Base-by-base conservation (phyloP, 1,140 invertebrate genomes). In the Xylocopa sonorina region DNA sequence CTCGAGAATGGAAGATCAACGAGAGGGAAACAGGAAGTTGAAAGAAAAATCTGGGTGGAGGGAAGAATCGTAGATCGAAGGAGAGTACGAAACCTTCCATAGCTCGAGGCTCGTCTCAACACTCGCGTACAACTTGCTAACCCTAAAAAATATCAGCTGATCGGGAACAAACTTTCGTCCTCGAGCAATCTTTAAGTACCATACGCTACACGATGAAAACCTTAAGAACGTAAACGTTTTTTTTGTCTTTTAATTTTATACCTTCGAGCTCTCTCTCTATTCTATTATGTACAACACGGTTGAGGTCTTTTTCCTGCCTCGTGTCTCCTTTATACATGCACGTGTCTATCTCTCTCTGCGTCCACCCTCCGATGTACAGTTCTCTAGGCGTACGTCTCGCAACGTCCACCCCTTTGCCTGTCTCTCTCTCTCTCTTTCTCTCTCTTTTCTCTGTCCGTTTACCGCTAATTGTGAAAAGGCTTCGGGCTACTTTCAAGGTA, bases 401-500 rank as follows among this genome's bases (percentile, higher is more conserved):
- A n/a, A n/a, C n/a, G n/a, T n/a, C n/a, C n/a, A n/a, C n/a, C n/a
- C n/a, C n/a, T n/a, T n/a, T n/a, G n/a, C n/a, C n/a, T n/a, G n/a
- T n/a, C n/a, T n/a, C n/a, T n/a, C n/a, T n/a, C n/a, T 53, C 32
- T n/a, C 12, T 60, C 9, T 46, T 2, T 46, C 1, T 3, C 12
- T 38, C 27, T 3, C 10, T 57, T 41, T 41, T 58, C 21, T 27
- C 12, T 34, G 38, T 68, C n/a, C n/a, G 29, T 74, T 78, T 72
- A 83, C 55, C 41, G 51, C 78, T 86, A 87, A 81, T 60, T 67
- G 69, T 79, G 77, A 80, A 87, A 87, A 87, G 84, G 85, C 82
- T 84, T 84, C 86, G 81, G 80, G 63, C 80, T 89, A 89, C 88
- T 88, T 89, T 89, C 88, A 89, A 90, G 89, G 88, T 90, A 90